Percentiles rank a stretch among this genome's conserved stretches.
phyloP scores from a whole-genome alignment of 2,888 invertebrate species.

The Luperina nickerlii region DNA sequence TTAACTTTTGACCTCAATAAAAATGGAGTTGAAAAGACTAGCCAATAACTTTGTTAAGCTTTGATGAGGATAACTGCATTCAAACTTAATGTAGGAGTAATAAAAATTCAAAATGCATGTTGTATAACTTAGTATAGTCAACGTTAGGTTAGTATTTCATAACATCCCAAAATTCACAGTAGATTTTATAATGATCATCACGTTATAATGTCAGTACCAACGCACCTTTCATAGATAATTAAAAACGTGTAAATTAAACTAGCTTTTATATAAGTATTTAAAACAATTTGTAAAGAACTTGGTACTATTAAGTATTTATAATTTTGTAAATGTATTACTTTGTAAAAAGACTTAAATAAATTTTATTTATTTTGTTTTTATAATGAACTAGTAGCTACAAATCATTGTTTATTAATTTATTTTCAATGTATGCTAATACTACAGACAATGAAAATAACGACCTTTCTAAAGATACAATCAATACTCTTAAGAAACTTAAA shows the following conservation, averaged over 20 bases:
- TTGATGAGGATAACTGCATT: slow-evolving; percentile 14
- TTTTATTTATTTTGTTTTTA: no score
- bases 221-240: no score
- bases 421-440: background rate
- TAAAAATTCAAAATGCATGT: slow-evolving; percentile 13
- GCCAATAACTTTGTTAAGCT: slow-evolving; percentile 52
- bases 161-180: background rate
- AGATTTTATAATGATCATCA: background rate
- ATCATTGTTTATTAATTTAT: no score
- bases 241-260: no score
- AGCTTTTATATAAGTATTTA: no score
- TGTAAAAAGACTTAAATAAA: no score
- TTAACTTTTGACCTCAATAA: slow-evolving; percentile 61
- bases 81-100: background rate
- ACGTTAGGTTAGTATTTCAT: background rate
- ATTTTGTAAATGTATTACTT: no score
- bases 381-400: background rate
- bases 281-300: no score
- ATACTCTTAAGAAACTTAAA: background rate
- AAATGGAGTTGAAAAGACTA: slow-evolving; percentile 51
- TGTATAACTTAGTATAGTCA: background rate
- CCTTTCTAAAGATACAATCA: background rate
- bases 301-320: no score
- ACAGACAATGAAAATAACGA: background rate
- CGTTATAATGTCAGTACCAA: no score